Base-by-base conservation (phyloP, 2,888 invertebrate species). In the Synergus umbraculus region DNA sequence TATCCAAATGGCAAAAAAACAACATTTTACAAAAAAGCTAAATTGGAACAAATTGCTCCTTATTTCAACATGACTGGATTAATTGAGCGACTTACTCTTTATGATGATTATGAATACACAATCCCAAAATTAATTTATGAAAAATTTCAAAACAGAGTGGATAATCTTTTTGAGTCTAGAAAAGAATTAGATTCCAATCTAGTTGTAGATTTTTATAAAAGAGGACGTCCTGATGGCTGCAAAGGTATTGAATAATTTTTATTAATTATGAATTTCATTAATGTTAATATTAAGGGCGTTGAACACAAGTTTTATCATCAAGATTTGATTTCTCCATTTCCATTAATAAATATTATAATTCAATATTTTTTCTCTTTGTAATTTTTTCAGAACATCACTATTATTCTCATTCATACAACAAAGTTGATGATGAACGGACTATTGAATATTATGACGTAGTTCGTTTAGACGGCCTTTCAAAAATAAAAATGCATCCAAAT, bases 41-140 rank as follows among this genome's bases (percentile, higher is more conserved):
- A 96, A 60, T 93, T 97, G 9, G 96, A 97, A 90, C 94, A 96
- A 83, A 97, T 95, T 91, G 95, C 97, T 0, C 96, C 96, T 0
- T 97, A 97, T 87, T 93, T 95, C 0, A 94, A 96, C 87, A 92
- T 92, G 0, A 96, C 97, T 90, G 98, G 97, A 0, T 92, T 97
- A 58, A 93, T 96, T 0, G 94, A 95, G 83, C 93, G 95, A 83
- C 93, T 96, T 15, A 94, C 93, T 41, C 92, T 93, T 80, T 96
- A 93, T 85, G 92, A 93, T 0, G 95, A 96, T 88, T 95, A 95
- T 78, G 93, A 94, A 0, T 94, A 95, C 43, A 92, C 90, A 0
- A 86, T 86, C 0, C 93, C 93, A 0, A 83, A 92, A 43, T 81
- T 85, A 46, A 78, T 89, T 18, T 84, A 87, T 18, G 91, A 92